Conservation (phyloP, 53 echinoderm and acorn worm species). For the Crossaster papposus region DNA sequence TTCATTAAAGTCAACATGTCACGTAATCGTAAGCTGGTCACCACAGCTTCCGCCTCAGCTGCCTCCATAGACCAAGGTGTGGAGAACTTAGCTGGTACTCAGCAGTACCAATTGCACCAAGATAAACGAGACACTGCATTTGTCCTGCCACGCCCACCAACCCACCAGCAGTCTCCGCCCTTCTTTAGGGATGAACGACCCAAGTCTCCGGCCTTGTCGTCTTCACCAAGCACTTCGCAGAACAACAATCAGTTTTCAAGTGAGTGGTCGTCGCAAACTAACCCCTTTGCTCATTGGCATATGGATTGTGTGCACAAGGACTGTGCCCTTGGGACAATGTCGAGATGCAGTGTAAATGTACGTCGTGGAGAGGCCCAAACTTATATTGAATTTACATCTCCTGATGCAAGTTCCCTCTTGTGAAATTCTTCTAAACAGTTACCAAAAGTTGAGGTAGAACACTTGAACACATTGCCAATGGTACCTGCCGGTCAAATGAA, state of each 20-base stretch:
- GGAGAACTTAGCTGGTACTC: slow-evolving; percentile 40
- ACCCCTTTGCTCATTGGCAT: no score
- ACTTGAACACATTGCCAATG: no score
- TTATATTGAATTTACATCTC: no score
- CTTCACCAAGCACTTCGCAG: slow-evolving; percentile 58
- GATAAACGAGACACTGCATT: slow-evolving; percentile 5
- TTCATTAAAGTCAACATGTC: slow-evolving; percentile 88
- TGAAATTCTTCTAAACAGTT: no score
- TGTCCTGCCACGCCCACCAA: neutral
- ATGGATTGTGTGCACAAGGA: no score
- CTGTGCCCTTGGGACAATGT: no score
- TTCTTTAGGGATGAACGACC: slow-evolving; percentile 31
- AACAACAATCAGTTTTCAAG: slow-evolving; percentile 85
- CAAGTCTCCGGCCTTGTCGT: slow-evolving; percentile 39
- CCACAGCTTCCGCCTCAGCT: slow-evolving; percentile 24
- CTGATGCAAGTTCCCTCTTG: no score
- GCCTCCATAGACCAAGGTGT: slow-evolving; percentile 26
- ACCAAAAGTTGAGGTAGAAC: no score
- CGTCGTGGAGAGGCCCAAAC: no score
- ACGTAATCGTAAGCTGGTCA: slow-evolving; percentile 66
- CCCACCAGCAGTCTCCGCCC: slow-evolving; percentile 51
- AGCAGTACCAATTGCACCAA: slow-evolving; percentile 17
- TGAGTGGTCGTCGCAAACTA: slow-evolving; percentile 30
- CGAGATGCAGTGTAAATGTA: no score
- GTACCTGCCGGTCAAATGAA: no score